Percentiles rank a stretch among this genome's conserved stretches.
Conservation (phyloP, 1,140 invertebrate genomes). For the Drosophila parvula region DNA sequence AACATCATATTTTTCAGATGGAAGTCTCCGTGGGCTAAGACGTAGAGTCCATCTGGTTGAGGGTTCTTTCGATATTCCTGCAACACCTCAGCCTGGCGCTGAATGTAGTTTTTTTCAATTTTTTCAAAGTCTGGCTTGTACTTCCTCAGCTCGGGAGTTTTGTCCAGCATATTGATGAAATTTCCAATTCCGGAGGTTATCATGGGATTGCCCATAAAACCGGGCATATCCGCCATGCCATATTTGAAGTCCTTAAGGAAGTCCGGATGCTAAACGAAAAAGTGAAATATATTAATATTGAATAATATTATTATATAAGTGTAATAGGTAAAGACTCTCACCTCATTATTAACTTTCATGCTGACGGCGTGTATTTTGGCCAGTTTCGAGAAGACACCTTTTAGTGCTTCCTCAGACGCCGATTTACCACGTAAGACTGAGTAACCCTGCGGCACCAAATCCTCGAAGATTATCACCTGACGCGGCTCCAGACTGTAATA, state of each 20-base stretch:
- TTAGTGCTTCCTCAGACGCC: constrained; percentile 35
- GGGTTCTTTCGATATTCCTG: constrained; percentile 51
- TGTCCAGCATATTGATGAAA: constrained; percentile 50
- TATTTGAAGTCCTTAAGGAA: constrained; percentile 38
- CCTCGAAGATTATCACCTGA: constrained; percentile 62
- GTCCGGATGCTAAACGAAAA: constrained; percentile 20
- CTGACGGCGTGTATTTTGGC: constrained; percentile 68
- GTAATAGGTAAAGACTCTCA: no score
- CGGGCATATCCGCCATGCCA: constrained; percentile 25
- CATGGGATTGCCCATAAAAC: constrained; percentile 32
- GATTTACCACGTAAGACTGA: constrained; percentile 44
- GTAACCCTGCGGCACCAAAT: constrained; percentile 55
- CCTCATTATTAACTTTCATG: constrained; percentile 49
- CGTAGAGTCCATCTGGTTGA: constrained; percentile 32
- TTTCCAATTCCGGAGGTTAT: constrained; percentile 19
- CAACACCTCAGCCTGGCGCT: constrained; percentile 1
- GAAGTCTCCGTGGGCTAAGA: constrained; percentile 64
- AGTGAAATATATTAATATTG: no score
- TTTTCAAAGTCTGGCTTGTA: constrained; percentile 54
- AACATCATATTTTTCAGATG: constrained; percentile 72
- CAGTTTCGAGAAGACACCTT: constrained; percentile 35
- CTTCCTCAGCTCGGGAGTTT: constrained; percentile 45
- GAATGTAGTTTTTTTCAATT: constrained; percentile 13
- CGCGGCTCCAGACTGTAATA: constrained; percentile 54
- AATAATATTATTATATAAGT: no score